A percentile compares a stretch with the other conserved stretches of the same genome.
Conservation (phyloP, 1,140 invertebrate genomes). For the Asobara japonica region DNA sequence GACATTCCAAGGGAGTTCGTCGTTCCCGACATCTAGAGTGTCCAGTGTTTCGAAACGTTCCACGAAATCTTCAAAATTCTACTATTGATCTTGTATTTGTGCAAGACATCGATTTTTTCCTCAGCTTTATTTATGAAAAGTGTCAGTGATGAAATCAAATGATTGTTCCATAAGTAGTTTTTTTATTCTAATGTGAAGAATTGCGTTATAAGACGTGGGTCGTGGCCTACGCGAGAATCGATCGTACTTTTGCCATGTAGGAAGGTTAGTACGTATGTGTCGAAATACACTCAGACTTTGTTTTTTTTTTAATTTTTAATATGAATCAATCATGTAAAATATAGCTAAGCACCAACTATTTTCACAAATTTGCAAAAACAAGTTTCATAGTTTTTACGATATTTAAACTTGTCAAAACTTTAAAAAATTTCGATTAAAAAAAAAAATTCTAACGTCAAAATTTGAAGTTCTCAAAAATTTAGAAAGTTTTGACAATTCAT, state of each 20-base stretch:
- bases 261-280: slow-evolving; percentile 35
- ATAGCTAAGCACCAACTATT: no score
- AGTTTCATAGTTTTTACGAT: no score
- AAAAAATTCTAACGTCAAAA: no score
- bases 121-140: neutral
- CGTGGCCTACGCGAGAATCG: slow-evolving; percentile 35
- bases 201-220: neutral
- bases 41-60: neutral
- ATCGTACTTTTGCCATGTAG: slow-evolving; percentile 39
- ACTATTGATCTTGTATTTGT: neutral
- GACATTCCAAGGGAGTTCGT: neutral
- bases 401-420: no score
- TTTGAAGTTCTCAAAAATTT: no score
- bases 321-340: no score
- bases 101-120: neutral
- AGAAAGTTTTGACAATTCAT: no score
- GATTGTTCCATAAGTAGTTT: neutral
- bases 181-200: slow-evolving; percentile 17
- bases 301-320: no score
- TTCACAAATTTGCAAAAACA: no score
- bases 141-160: neutral
- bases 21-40: no score
- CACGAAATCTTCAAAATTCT: neutral
- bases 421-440: no score
- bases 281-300: neutral